A percentile compares a stretch with the other conserved stretches of the same genome.
phyloP scores from a whole-genome alignment of 2,888 invertebrate genomes.

The Germaria angustata region DNA sequence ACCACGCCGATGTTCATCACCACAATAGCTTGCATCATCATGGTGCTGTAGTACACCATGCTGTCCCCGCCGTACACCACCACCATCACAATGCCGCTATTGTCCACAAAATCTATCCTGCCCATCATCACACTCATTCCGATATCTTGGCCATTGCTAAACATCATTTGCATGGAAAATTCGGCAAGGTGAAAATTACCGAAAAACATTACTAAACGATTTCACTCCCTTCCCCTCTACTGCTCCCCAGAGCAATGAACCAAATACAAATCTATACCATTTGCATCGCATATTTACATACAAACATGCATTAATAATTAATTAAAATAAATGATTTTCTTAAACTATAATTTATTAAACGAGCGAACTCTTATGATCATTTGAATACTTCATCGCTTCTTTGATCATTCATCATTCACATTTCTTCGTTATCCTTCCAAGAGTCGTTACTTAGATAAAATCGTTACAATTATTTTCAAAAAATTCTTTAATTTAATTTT shows the following conservation, averaged over 20 bases:
- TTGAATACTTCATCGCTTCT: neutral
- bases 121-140: slow-evolving; percentile 73
- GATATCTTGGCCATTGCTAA: slow-evolving; percentile 75
- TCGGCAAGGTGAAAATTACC: slow-evolving; percentile 77
- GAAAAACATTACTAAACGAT: slow-evolving; percentile 78
- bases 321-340: slow-evolving; percentile 60
- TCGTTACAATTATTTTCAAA: slow-evolving; percentile 11
- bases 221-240: slow-evolving; percentile 67
- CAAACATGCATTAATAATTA: slow-evolving; percentile 1
- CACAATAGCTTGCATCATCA: slow-evolving; percentile 61
- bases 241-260: neutral
- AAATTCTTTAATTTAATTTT: slow-evolving; percentile 23
- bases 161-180: slow-evolving; percentile 77
- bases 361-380: slow-evolving; percentile 61
- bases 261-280: neutral
- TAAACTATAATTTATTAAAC: slow-evolving; percentile 73
- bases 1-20: slow-evolving; percentile 70
- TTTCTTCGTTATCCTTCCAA: neutral
- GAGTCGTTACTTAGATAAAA: slow-evolving; percentile 50
- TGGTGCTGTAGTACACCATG: slow-evolving; percentile 71
- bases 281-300: slow-evolving; percentile 12
- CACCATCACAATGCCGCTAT: slow-evolving; percentile 72
- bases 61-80: slow-evolving; percentile 66
- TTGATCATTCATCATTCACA: slow-evolving; percentile 14
- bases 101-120: slow-evolving; percentile 72